These are phyloP conservation scores for Hydrozoanthus tunicans DNA, from an alignment of 64 coral and sea anemone species.

Conservation along the genomic window DNA sequence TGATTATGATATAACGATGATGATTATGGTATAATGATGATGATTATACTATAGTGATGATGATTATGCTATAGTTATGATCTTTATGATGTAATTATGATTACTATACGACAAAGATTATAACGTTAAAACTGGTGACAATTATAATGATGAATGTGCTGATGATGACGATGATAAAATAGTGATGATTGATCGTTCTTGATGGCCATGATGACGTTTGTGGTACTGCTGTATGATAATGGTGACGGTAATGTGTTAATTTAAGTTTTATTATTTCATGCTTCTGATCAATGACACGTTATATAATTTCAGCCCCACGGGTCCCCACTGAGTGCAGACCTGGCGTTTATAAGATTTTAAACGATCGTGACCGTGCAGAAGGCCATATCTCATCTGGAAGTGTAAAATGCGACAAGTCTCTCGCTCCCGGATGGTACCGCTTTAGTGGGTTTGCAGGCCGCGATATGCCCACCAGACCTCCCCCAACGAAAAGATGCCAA, in stretches of 20 bases:
- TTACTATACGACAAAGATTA: neutral
- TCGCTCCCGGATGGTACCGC: conserved; percentile 21
- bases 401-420: conserved; percentile 3
- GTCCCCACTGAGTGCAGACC: neutral
- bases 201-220: too few species aligned
- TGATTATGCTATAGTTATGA: neutral
- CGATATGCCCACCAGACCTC: conserved; percentile 1
- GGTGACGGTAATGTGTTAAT: neutral
- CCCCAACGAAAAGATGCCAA: neutral
- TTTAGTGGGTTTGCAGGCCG: conserved; percentile 11
- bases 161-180: neutral
- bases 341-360: neutral
- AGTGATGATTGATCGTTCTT: too few species aligned
- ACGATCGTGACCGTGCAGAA: neutral
- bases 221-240: too few species aligned
- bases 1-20: neutral
- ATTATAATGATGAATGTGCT: neutral
- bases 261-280: neutral
- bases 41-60: neutral
- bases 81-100: too few species aligned
- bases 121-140: neutral
- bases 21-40: neutral
- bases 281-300: neutral
- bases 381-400: neutral
- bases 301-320: neutral